These are phyloP conservation scores for Chunga burmeisteri DNA, from an alignment of 2,113 vertebrate species.

Conservation along the genomic window DNA sequence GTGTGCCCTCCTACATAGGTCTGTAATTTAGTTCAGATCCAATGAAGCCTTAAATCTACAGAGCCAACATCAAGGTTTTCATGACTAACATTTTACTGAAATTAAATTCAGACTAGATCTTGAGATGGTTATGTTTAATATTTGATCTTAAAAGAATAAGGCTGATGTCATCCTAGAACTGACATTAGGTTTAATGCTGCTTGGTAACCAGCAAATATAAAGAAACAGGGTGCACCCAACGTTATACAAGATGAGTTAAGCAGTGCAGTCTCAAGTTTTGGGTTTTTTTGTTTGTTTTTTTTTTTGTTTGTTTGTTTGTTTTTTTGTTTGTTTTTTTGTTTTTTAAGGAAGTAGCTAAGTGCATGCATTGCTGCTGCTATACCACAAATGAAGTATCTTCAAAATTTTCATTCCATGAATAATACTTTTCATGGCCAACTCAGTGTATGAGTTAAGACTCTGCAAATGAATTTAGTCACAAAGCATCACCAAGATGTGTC, in stretches of 20 bases:
- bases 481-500: not conserved
- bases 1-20: fast-evolving
- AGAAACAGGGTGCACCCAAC: not conserved
- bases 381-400: not conserved
- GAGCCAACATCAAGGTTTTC: not conserved
- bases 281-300: not conserved
- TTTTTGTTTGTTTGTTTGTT: not conserved
- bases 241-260: not conserved
- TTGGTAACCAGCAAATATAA: not conserved
- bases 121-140: not conserved
- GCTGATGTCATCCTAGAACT: not conserved
- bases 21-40: not conserved
- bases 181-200: not conserved
- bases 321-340: not conserved
- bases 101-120: not conserved
- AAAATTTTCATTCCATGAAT: not conserved
- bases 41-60: not conserved
- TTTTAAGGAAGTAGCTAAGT: not conserved
- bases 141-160: not conserved
- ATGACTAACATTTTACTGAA: not conserved
- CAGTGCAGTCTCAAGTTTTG: too few relatives aligned
- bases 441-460: not conserved
- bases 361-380: not conserved
- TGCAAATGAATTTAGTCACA: not conserved
- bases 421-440: not conserved